Evolutionary conservation across 2,113 vertebrate genomes (phyloP).

Genomic region (Beaufortia kweichowensis): DNA sequence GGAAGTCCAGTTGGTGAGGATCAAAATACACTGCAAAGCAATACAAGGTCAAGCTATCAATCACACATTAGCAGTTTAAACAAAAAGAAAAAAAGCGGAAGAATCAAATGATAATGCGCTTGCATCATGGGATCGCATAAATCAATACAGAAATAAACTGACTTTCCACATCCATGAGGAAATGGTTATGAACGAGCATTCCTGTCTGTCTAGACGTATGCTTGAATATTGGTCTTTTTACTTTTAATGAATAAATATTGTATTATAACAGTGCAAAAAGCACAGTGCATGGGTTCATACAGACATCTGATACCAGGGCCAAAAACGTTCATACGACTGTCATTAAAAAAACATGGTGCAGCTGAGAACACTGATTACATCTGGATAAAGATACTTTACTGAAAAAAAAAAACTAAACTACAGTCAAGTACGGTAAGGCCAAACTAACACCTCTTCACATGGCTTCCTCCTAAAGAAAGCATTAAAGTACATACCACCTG

Average conservation of each 20-base stretch:
- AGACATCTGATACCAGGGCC: slow-evolving; percentile 51
- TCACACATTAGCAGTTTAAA: slow-evolving; percentile 7
- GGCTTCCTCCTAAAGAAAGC: background rate
- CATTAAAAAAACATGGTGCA: slow-evolving; percentile 59
- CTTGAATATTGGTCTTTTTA: slow-evolving; percentile 10
- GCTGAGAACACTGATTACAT: slow-evolving; percentile 51
- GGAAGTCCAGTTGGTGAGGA: slow-evolving; percentile 47
- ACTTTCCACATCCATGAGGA: background rate
- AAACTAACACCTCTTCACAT: background rate
- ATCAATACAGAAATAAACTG: slow-evolving; percentile 4
- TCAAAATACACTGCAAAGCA: slow-evolving; percentile 49
- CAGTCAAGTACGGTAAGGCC: background rate
- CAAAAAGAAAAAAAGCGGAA: background rate
- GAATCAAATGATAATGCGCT: background rate
- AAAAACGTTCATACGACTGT: slow-evolving; percentile 50
- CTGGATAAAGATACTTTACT: slow-evolving; percentile 39
- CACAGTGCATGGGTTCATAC: slow-evolving; percentile 16
- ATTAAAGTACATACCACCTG: background rate
- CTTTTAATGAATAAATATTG: background rate
- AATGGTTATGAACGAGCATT: background rate
- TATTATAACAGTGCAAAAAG: slow-evolving; percentile 39
- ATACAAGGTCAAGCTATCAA: slow-evolving; percentile 49
- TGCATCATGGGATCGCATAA: background rate
- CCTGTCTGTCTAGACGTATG: background rate
- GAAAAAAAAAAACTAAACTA: slow-evolving; percentile 30